Base-by-base conservation (phyloP, 2,113 vertebrate species). In the Platysternon megacephalum region DNA sequence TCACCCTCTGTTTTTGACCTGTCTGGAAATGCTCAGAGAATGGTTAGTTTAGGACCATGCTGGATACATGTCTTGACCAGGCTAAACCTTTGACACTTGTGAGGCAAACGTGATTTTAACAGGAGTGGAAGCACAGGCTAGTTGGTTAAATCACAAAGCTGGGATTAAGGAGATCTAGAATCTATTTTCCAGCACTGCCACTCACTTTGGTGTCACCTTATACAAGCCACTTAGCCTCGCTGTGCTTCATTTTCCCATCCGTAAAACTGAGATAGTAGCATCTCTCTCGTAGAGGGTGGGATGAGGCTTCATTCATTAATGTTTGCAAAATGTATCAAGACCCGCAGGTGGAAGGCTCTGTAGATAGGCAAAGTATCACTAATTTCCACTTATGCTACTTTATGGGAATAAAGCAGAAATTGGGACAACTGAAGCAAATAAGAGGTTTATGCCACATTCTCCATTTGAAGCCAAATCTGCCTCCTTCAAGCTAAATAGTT, bases 231-330 rank as follows among this genome's bases (percentile, higher is more conserved):
- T 72, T 5, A 0, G 19, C 76, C 88, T 95, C 85, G 46, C 79
- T 48, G 58, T 48, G 11, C 81, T 82, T 32, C 87, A 52, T 87
- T 80, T 49, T 46, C 72, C 0, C 1, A 84, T 93, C 91, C 93
- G 97, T 90, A 85, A 90, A 91, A 96, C 96, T 89, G 90, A 94
- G 96, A 95, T 95, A 95, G 91, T 68, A 82, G 78, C 91, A 91
- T 95, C 91, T 94, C 87, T 97, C 94, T 95, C 87, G 51, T 91
- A 96, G 91, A 65, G 85, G 87, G 86, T 95, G 85, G 96, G 96
- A 96, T 95, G 96, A 94, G 96, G 96, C 95, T 96, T 96, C 96
- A 97, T 95, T 97, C 95, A 93, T 97, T 95, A 95, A 53, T 95
- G 87, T 97, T 95, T 97, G 85, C 97, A 90, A 91, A 96, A 85